Percentiles rank a stretch among this genome's conserved stretches.
Conservation (phyloP, 2,797 vertebrate species). For the Neostethus bicornis region DNA sequence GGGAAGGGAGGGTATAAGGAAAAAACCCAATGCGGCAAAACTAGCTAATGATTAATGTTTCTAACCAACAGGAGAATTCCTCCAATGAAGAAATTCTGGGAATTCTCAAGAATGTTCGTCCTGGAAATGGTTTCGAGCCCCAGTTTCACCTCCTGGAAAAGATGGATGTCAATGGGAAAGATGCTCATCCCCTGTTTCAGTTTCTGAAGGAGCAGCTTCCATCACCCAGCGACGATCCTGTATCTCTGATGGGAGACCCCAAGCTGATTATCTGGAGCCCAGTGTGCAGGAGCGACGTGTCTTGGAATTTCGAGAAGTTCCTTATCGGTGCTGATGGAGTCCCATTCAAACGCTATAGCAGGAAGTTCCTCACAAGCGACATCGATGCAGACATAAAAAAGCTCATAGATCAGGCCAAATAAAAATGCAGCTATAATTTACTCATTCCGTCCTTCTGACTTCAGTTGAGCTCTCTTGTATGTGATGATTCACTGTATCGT, state of each 20-base stretch:
- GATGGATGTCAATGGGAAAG: conserved; percentile 89
- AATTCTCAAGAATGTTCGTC: conserved; percentile 88
- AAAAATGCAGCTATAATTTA: conserved; percentile 10
- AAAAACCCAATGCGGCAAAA: background rate
- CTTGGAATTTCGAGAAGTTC: conserved; percentile 99
- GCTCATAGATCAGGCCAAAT: conserved; percentile 79
- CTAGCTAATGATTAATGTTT: background rate
- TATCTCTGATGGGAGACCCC: conserved; percentile 86
- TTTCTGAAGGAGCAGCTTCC: conserved; percentile 88
- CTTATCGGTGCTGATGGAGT: conserved; percentile 85
- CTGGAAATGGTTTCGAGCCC: conserved; percentile 89
- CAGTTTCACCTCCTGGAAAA: conserved; percentile 90
- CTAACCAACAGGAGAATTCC: conserved; percentile 82
- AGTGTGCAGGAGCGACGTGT: conserved; percentile 86
- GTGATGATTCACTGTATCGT: conserved; percentile 56
- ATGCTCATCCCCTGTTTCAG: conserved; percentile 86
- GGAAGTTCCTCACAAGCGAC: conserved; percentile 87
- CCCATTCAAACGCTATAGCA: conserved; percentile 92
- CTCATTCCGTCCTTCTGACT: background rate
- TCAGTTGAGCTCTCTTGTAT: conserved; percentile 61
- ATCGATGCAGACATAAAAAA: conserved; percentile 88
- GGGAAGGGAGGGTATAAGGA: too few relatives aligned
- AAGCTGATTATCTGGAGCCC: conserved; percentile 91
- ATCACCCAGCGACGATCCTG: conserved; percentile 83
- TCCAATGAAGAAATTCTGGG: too few relatives aligned